Conservation (phyloP, 1,140 invertebrate species). For the Orussus abietinus region DNA sequence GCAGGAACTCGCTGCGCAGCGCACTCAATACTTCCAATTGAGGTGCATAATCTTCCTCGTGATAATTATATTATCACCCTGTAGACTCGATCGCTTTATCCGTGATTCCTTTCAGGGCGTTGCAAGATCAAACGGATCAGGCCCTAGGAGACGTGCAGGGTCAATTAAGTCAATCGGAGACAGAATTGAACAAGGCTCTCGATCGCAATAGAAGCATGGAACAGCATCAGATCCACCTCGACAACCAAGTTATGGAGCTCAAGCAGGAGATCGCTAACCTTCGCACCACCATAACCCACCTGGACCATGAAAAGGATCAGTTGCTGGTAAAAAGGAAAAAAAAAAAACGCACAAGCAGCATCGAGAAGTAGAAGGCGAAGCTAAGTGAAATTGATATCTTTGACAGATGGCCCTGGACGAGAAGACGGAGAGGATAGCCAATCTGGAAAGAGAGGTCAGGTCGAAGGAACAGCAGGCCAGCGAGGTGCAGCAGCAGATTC, state of each 20-base stretch:
- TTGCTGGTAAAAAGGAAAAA: constrained; percentile 55
- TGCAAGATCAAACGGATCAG: constrained; percentile 62
- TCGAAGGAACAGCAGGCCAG: constrained; percentile 43
- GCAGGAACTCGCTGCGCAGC: constrained; percentile 40
- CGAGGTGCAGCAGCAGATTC: constrained; percentile 38
- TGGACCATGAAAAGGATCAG: constrained; percentile 62
- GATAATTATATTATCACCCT: constrained; percentile 32
- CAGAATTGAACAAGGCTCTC: constrained; percentile 53
- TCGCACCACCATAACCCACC: constrained; percentile 52
- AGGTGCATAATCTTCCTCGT: constrained; percentile 25
- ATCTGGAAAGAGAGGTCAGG: constrained; percentile 57
- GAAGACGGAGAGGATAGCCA: constrained; percentile 56
- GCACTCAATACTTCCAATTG: constrained; percentile 46
- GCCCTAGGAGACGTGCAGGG: constrained; percentile 57
- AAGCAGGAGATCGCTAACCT: constrained; percentile 57
- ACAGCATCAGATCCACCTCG: constrained; percentile 54
- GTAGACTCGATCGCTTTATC: constrained; percentile 47
- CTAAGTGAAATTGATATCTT: too few relatives aligned
- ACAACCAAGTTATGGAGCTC: constrained; percentile 55
- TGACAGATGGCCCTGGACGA: constrained; percentile 57
- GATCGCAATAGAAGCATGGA: constrained; percentile 55
- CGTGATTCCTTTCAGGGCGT: constrained; percentile 53
- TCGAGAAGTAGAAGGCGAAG: too few relatives aligned
- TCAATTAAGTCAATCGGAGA: constrained; percentile 55
- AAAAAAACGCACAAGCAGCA: too few relatives aligned